These are phyloP conservation scores for Mixornis gularis DNA, from an alignment of 2,113 vertebrate species.

Conservation along the genomic window DNA sequence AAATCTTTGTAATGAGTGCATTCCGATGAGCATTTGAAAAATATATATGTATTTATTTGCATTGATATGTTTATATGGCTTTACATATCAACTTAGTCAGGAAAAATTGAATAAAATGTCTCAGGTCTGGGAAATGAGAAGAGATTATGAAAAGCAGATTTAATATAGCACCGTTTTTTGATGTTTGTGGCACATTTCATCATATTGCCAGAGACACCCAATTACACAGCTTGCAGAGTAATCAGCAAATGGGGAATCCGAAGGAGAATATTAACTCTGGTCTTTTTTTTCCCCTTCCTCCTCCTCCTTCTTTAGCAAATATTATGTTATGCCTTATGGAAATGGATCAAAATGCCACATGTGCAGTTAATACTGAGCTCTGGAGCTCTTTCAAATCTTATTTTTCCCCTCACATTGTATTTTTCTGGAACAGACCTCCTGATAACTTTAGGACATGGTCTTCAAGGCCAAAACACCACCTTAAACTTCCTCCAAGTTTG, in stretches of 20 bases:
- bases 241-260: conserved; percentile 58
- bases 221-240: conserved; percentile 64
- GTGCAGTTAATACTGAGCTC: conserved; percentile 52
- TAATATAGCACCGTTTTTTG: conserved; percentile 59
- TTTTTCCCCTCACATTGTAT: conserved; percentile 51
- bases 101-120: conserved; percentile 69
- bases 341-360: conserved; percentile 61
- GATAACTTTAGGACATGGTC: conserved; percentile 20
- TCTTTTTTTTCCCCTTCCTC: background rate
- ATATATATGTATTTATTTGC: conserved; percentile 63
- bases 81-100: conserved; percentile 68
- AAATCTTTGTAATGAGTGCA: conserved; percentile 46
- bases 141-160: conserved; percentile 71
- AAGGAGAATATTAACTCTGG: conserved; percentile 53
- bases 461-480: conserved; percentile 18
- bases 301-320: conserved; percentile 54
- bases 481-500: conserved; percentile 33
- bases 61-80: conserved; percentile 65
- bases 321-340: conserved; percentile 63
- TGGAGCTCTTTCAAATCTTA: conserved; percentile 53
- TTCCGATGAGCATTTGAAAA: conserved; percentile 20
- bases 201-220: conserved; percentile 57
- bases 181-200: conserved; percentile 70
- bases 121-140: conserved; percentile 66
- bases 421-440: conserved; percentile 58